A percentile compares a stretch with the other conserved stretches of the same genome.
phyloP scores from a whole-genome alignment of 2,113 vertebrate genomes.

The Stegostoma tigrinum region DNA sequence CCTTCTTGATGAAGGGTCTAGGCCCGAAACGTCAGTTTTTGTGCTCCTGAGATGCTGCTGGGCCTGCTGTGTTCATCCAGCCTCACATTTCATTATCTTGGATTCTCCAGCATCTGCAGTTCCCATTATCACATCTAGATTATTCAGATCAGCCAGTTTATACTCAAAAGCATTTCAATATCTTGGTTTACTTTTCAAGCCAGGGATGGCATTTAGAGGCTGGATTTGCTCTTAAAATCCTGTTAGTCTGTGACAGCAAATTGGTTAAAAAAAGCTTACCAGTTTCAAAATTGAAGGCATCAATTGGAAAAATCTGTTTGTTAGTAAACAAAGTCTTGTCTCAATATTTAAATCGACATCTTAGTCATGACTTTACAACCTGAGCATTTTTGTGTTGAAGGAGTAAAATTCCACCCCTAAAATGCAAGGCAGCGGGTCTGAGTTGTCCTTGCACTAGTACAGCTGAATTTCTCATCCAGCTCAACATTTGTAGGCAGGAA shows the following conservation, averaged over 20 bases:
- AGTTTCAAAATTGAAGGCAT: neutral
- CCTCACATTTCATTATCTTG: no score
- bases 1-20: no score
- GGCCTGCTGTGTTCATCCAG: no score
- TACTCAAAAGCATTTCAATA: neutral
- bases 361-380: neutral
- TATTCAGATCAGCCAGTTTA: neutral
- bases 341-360: neutral
- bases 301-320: neutral
- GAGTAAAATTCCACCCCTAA: neutral
- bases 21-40: no score
- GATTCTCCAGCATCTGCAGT: no score
- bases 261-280: neutral
- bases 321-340: neutral
- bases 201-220: neutral
- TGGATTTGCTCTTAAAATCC: neutral
- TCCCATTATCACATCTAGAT: no score
- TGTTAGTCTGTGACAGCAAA: neutral
- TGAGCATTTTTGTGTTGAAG: neutral
- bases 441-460: neutral
- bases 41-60: no score
- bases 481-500: neutral
- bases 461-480: neutral
- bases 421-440: neutral
- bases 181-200: neutral